Conservation (phyloP, 2,888 invertebrate species). For the Apoda limacodes region DNA sequence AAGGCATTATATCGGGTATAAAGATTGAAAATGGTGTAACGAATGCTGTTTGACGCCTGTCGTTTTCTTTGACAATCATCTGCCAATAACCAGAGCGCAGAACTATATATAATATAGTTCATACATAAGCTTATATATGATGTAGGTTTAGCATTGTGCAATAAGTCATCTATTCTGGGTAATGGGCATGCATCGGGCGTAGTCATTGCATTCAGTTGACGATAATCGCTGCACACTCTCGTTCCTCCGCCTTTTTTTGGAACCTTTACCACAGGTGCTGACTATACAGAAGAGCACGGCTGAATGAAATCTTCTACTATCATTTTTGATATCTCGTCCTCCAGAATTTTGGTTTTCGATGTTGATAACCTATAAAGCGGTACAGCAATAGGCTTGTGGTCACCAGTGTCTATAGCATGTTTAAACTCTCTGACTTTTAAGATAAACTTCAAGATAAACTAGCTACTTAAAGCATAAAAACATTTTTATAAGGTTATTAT, state of each 20-base stretch:
- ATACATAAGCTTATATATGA: slow-evolving; percentile 21
- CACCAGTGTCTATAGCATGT: too few relatives aligned
- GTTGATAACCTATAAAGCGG: slow-evolving; percentile 31
- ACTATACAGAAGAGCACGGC: slow-evolving; percentile 25
- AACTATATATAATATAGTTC: too few relatives aligned
- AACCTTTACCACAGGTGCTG: slow-evolving; percentile 22
- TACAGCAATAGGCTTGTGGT: slow-evolving; percentile 28
- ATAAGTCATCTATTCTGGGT: slow-evolving; percentile 22
- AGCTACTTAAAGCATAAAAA: too few relatives aligned
- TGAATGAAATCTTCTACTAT: slow-evolving; percentile 21
- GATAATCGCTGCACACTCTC: slow-evolving; percentile 26
- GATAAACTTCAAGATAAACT: too few relatives aligned
- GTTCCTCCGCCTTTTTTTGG: slow-evolving; percentile 22
- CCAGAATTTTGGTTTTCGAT: slow-evolving; percentile 19
- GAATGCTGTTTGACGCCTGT: slow-evolving; percentile 20
- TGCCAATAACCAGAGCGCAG: slow-evolving; percentile 22
- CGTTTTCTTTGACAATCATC: slow-evolving; percentile 11
- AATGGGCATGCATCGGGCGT: slow-evolving; percentile 23
- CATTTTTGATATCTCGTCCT: slow-evolving; percentile 24
- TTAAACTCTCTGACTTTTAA: too few relatives aligned
- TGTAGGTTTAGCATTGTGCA: slow-evolving; percentile 20
- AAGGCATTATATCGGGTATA: slow-evolving; percentile 20
- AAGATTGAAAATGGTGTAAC: slow-evolving; percentile 15
- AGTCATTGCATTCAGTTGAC: slow-evolving; percentile 25
- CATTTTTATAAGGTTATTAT: too few relatives aligned